Evolutionary conservation across 2,113 vertebrate species (phyloP), one percentile per base, ranked within the genome.

Genomic region (Steatornis caripensis): DNA sequence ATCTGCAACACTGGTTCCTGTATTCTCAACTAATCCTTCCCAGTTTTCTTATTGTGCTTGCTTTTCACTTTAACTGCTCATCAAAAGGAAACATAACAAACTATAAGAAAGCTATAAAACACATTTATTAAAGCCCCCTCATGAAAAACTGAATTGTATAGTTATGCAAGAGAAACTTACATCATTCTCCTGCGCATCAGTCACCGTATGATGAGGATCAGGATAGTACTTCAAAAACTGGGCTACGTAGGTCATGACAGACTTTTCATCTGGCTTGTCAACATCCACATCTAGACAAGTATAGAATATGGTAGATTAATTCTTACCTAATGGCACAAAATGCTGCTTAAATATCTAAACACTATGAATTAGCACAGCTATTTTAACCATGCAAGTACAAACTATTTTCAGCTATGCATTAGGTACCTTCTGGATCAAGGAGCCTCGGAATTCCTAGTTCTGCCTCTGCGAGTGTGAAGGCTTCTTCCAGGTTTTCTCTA

Each of bases 231-330:
- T 99, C 97, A 99, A 97, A 96, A 99, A 99, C 97, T 99, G 99
- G 71, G 99, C 99, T 46, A 99, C 98, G 5, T 99, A 99, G 11
- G 99, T 99, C 99, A 99, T 99, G 55, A 99, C 98, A 65, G 99
- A 99, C 97, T 99, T 99, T 95, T 99, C 99, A 96, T 99, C 99
- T n/a, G 99, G 99, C 61, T 99, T 99, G 95, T 99, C 99, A 84
- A 99, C 99, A 85, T 99, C 99, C 22, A 99, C 99, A 96, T 99
- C 99, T 99, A 96, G 58, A 96, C 78, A 90, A 96, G 55, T 11
- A 71, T 10, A 71, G 32, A 94, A 60, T 3, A 87, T 0, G 8
- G n/a, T 30, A 84, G 81, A 68, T 62, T 71, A 77, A 15, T n/a
- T 78, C 81, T 78, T 80, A 89, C 24, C 5, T 51, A 86, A 74